Evolutionary conservation across 2,797 vertebrate genomes (phyloP), one percentile per base, ranked within the genome.

Genomic region (Gymnodraco acuticeps): DNA sequence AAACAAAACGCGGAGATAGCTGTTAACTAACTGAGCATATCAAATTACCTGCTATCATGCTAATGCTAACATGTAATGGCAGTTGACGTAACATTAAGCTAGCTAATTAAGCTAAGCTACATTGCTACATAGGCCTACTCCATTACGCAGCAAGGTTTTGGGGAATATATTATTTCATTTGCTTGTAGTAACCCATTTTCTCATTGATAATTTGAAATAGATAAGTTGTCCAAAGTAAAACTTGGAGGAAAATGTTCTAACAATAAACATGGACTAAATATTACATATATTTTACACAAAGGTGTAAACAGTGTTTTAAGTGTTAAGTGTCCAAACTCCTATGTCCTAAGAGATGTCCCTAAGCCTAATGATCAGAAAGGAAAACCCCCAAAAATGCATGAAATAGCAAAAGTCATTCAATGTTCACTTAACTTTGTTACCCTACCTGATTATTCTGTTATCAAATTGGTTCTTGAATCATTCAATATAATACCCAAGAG

Each of bases 1-100:
- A 3, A 16, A 13, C 14, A 60, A 3, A 23, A 4, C 31, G 13
- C 1, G 15, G 27, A 58, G 3, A 4, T 4, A 31, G 58, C 3
- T 31, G 20, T 43, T 61, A 19, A 17, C 23, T 9, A 0, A 0
- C 43, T 6, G 19, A 48, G 41, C 17, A 42, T 4, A 12, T 33
- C 7, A 10, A 4, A 27, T 47, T 17, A 43, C 16, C 4, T 15
- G 73, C 65, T 74, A 65, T 10, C 11, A 4, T 15, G 56, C 52
- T 70, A 68, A 56, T 47, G 75, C 73, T 75, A 75, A 64, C 38
- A 5, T 23, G 31, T 7, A 61, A 41, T 1, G 1, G 19, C 15
- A 66, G 42, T 54, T 51, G 15, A 38, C 8, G 7, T 66, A 53
- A 17, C 6, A 31, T 20, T 20, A 54, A 73, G 58, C 42, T 77